Evolutionary conservation across 2,888 invertebrate species (phyloP).

Genomic region (Pyrrhia umbra): DNA sequence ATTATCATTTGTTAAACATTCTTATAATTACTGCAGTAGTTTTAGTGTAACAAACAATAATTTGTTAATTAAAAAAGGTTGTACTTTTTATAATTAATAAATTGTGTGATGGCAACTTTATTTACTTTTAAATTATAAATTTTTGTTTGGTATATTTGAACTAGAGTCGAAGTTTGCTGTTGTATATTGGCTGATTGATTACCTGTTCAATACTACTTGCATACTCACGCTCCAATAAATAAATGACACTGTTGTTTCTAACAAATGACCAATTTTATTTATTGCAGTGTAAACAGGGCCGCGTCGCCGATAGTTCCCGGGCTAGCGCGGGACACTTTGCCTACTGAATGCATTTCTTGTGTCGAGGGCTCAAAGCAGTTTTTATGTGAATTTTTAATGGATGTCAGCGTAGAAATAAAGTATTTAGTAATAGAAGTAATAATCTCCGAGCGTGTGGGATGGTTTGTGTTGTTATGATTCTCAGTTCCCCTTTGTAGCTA

Average conservation of each 20-base stretch:
- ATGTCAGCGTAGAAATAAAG: conserved; percentile 72
- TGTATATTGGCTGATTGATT: conserved; percentile 40
- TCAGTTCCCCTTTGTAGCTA: conserved; percentile 68
- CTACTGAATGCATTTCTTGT: conserved; percentile 81
- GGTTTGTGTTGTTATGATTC: conserved; percentile 69
- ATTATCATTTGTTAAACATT: conserved; percentile 76
- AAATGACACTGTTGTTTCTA: conserved; percentile 43
- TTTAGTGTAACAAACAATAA: conserved; percentile 8
- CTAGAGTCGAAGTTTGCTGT: conserved; percentile 21
- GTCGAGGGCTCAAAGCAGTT: conserved; percentile 87
- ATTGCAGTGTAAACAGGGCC: conserved; percentile 80
- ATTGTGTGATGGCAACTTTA: conserved; percentile 40
- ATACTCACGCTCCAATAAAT: conserved; percentile 58
- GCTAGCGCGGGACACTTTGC: conserved; percentile 60
- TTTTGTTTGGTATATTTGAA: conserved; percentile 50
- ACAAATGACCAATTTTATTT: conserved; percentile 62
- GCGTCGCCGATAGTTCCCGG: conserved; percentile 57
- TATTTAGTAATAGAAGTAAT: conserved; percentile 71
- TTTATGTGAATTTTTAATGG: conserved; percentile 86
- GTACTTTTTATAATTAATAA: conserved; percentile 22
- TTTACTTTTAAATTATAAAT: conserved; percentile 23
- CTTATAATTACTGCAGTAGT: conserved; percentile 77
- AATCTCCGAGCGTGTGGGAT: conserved; percentile 72
- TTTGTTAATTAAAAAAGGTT: conserved; percentile 22
- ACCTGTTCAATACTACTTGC: conserved; percentile 48